Evolutionary conservation across 1,140 invertebrate genomes (phyloP), one percentile per base, ranked within the genome.

Genomic region (Drosophila tani): DNA sequence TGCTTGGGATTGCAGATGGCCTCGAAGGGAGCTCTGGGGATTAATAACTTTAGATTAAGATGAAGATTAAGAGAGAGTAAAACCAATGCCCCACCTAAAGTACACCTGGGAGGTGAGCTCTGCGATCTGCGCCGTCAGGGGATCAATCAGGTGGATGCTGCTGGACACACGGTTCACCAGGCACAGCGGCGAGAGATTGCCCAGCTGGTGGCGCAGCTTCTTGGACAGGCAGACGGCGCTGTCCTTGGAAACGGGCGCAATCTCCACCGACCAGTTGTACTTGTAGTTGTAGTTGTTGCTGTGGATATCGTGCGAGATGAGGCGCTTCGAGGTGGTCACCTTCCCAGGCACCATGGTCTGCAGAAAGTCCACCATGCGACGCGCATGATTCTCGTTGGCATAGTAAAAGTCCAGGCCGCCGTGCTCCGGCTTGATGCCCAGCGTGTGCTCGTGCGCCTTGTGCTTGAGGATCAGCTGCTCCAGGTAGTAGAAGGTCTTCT

Each of bases 261-360:
- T 97, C 93, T 99, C 99, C 62, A 99, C 96, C 77, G 97, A 97
- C 93, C 95, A 97, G 41, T 97, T 96, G 90, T 97, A 97, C 93
- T 99, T 99, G 93, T 99, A 99, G 93, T 99, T 99, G 93, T 97
- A 99, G 40, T 96, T 96, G 92, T 99, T 99, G 91, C 97, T 99
- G 92, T 98, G 97, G 38, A 98, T 97, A 93, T 99, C 99, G 91
- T 99, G 99, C 2, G 99, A 99, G 79, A 99, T 97, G 12, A 99
- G 94, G 90, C 99, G 98, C 93, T 99, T 98, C 0, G 98, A 98
- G 82, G 97, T 96, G 67, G 97, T 95, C 92, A 96, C 97, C 90
- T 96, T 96, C 85, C 95, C 96, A 3, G 99, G 99, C 53, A 99
- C 95, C 68, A 98, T 96, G 15, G 97, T 95, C 60, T 94, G 93